A percentile compares a stretch with the other conserved stretches of the same genome.
Conservation (phyloP, 2,113 vertebrate genomes). For the Cephalopterus ornatus region DNA sequence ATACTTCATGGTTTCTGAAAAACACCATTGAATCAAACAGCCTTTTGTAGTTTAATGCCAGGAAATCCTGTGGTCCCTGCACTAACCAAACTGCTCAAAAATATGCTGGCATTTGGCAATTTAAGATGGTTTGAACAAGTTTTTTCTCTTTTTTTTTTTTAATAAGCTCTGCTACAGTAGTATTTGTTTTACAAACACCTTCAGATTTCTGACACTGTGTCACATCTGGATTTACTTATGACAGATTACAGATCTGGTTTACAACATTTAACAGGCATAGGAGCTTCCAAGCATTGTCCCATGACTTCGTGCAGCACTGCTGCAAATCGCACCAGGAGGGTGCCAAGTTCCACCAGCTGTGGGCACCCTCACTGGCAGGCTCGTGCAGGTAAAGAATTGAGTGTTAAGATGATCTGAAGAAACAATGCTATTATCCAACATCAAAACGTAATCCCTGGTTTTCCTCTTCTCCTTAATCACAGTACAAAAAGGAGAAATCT, state of each 20-base stretch:
- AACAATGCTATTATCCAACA: not conserved
- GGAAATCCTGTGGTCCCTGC: not conserved
- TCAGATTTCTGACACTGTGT: not conserved
- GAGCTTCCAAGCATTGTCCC: not conserved
- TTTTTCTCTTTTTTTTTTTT: not conserved
- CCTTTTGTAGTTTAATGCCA: not conserved
- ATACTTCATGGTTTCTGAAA: not conserved
- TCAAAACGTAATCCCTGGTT: not conserved
- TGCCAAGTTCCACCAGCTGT: not conserved
- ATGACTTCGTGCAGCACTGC: not conserved
- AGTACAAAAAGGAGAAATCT: not conserved
- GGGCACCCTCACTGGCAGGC: not conserved
- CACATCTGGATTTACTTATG: slow-evolving; percentile 36
- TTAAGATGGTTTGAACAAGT: not conserved
- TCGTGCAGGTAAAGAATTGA: not conserved
- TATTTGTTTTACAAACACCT: slow-evolving; percentile 37
- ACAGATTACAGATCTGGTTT: not conserved
- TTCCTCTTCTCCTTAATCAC: not conserved
- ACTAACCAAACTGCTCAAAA: not conserved
- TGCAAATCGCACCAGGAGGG: not conserved
- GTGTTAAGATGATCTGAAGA: not conserved
- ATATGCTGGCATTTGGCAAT: not conserved
- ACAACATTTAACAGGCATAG: not conserved
- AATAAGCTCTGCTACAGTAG: not conserved
- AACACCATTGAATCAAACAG: not conserved